Evolutionary conservation across 2,888 invertebrate species (phyloP), one percentile per base, ranked within the genome.

Genomic region (Tipula confusa): DNA sequence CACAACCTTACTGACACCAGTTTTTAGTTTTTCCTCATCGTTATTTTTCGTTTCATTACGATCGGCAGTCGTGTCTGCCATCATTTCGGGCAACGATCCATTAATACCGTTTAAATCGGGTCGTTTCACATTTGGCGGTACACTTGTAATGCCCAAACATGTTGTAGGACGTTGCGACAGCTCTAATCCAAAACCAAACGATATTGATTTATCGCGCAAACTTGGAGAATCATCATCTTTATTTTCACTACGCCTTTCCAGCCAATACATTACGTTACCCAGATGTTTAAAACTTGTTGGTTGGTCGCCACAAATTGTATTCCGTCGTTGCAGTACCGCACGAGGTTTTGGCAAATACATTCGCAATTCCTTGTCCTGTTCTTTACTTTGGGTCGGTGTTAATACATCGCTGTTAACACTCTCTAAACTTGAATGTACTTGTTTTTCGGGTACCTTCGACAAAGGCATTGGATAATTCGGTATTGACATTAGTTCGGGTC

Each of bases 251-350:
- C 93, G 93, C 85, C 94, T 90, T 87, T 95, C 93, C 86, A 93
- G 93, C 95, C 95, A 95, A 86, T 95, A 93, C 90, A 93, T 90
- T 83, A 89, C 89, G 84, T 87, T 87, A 29, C 87, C 86, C 79
- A 87, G 84, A 85, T 87, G 87, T 38, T 88, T 88, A 85, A 87
- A 87, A 81, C 87, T 87, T 83, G 87, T 87, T 86, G 94, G 93
- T 91, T 94, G 93, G 87, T 95, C 94, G 15, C 98, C 97, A 86
- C 97, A 95, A 85, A 98, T 95, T 0, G 97, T 96, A 86, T 97
- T 96, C 18, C 98, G 91, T 11, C 97, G 92, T 88, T 95, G 95
- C 43, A 95, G 91, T 85, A 94, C 92, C 24, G 93, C 92, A 84
- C 94, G 91, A 7, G 96, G 96, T 88, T 94, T 95, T 1, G 94